These are phyloP conservation scores for Nemopilema nomurai DNA, from an alignment of 30 jellyfish, hydroid and myxozoan genomes.

Conservation along the genomic window DNA sequence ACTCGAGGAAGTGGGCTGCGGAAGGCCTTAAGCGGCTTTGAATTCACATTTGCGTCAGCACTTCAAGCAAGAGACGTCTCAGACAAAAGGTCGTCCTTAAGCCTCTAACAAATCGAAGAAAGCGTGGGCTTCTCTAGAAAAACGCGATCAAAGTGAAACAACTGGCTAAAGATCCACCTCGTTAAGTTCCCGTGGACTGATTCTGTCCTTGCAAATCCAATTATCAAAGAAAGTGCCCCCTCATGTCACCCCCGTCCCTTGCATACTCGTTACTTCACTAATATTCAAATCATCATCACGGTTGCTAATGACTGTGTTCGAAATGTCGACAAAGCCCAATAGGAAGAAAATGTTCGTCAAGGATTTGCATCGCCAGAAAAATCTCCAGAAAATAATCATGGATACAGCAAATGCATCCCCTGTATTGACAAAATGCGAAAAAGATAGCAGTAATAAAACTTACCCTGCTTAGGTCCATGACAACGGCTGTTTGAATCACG, in stretches of 20 bases:
- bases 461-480: slow-evolving; percentile 77
- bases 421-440: not conserved
- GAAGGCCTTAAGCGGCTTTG: not conserved
- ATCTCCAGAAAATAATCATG: not conserved
- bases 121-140: too few species aligned
- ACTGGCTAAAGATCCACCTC: too few species aligned
- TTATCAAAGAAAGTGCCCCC: too few species aligned
- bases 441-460: slow-evolving; percentile 2
- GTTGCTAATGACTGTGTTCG: too few species aligned
- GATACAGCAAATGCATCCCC: not conserved
- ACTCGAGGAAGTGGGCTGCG: not conserved
- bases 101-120: not conserved
- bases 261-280: not conserved
- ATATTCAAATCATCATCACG: too few species aligned
- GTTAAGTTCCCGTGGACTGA: too few species aligned
- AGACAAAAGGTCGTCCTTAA: not conserved
- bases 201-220: too few species aligned
- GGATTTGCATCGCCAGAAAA: too few species aligned
- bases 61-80: not conserved
- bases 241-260: too few species aligned
- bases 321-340: too few species aligned
- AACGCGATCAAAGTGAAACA: too few species aligned
- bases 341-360: too few species aligned
- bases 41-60: not conserved
- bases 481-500: slow-evolving; percentile 92